Base-by-base conservation (phyloP, 2,113 vertebrate genomes). In the Struthidea cinerea region DNA sequence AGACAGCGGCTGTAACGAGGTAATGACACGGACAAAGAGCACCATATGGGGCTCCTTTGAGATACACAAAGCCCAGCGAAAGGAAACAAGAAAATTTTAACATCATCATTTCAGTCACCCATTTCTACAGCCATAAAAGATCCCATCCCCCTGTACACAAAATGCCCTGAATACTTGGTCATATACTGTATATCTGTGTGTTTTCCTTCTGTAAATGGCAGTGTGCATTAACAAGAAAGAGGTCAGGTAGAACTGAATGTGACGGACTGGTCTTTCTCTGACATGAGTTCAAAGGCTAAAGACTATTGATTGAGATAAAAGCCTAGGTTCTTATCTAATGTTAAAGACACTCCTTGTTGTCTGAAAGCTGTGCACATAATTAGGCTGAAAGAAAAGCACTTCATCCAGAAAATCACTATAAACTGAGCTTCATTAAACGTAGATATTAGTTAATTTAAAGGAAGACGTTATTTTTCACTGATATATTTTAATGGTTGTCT, bases 11-110 rank as follows among this genome's bases (percentile, higher is more conserved):
- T 98, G 98, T 99, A 99, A 99, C 99, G 98, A 99, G 99, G 99
- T 99, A 99, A 99, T 99, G 99, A 99, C 99, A 99, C 98, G 99
- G 99, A 99, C 99, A 98, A 98, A 99, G 98, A 99, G 98, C 98
- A 98, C 99, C 99, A 99, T 99, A 99, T 99, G 99, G 99, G 99
- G 98, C 99, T 99, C 98, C 98, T 98, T 97, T 98, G 98, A 98
- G 98, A 98, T 98, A 98, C 98, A 98, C 98, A 98, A 98, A 98
- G 98, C 97, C 97, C 97, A 98, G 97, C 98, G 97, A 98, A 98
- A 98, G 97, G 98, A 98, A 98, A 98, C 98, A 98, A 98, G 98
- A 93, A 98, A 98, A 98, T 98, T 98, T 98, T 98, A 98, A 99
- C 98, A 99, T 99, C 98, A 99, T 99, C 98, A 98, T 99, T 99